These are phyloP conservation scores for Cephus runcator DNA, from an alignment of 2,888 invertebrate genomes.

Conservation along the genomic window DNA sequence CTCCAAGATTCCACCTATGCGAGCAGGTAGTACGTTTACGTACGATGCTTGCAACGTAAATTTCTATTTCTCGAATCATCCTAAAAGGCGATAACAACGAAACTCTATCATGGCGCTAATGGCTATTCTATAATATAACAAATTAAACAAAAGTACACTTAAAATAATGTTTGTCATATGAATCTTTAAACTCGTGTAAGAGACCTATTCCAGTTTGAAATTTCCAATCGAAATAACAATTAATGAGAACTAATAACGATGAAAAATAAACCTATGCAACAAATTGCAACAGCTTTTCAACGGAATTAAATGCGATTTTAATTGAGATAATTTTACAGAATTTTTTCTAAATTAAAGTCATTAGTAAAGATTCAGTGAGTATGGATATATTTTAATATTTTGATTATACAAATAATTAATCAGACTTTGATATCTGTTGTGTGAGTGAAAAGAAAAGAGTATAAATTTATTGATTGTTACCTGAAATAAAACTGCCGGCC, in stretches of 20 bases:
- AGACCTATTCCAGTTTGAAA: neutral
- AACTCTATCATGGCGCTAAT: neutral
- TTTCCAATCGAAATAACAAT: neutral
- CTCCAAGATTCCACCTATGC: constrained; percentile 57
- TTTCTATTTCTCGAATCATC: constrained; percentile 61
- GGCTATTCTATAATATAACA: neutral
- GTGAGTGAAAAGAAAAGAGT: neutral
- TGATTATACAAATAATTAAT: neutral
- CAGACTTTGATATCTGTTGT: neutral
- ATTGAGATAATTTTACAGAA: neutral
- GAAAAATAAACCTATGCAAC: neutral
- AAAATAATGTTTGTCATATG: neutral
- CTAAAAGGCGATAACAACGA: constrained; percentile 4
- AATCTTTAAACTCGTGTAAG: neutral
- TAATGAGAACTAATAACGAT: neutral
- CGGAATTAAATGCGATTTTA: neutral
- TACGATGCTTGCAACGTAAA: constrained; percentile 41
- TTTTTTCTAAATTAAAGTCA: neutral
- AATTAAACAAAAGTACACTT: neutral
- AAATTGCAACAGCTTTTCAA: neutral
- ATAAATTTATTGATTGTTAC: constrained; percentile 63
- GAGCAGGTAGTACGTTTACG: constrained; percentile 5
- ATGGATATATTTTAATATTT: neutral
- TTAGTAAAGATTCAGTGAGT: neutral
- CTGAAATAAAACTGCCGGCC: constrained; percentile 85